A percentile compares a stretch with the other conserved stretches of the same genome.
Conservation (phyloP, 2,113 vertebrate genomes). For the Hemichromis elongatus region DNA sequence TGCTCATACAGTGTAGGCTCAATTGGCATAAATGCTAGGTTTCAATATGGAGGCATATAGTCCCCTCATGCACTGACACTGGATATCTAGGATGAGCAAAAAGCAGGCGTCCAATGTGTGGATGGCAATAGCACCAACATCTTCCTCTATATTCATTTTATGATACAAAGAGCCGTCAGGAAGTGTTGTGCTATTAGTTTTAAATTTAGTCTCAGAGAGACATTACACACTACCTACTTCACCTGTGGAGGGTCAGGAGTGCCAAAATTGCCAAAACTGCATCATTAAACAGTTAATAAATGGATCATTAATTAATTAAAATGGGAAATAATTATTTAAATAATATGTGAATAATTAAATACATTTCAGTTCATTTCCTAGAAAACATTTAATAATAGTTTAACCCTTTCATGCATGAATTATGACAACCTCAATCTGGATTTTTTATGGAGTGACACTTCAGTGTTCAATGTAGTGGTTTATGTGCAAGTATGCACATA, state of each 20-base stretch:
- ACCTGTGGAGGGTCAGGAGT: accelerated
- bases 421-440: too few species aligned
- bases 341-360: background rate
- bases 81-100: background rate
- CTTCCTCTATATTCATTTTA: background rate
- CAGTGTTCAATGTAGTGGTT: too few species aligned
- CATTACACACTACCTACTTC: background rate
- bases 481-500: too few species aligned
- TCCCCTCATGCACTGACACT: background rate
- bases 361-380: background rate
- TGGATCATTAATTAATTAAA: background rate
- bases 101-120: background rate
- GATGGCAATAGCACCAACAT: background rate
- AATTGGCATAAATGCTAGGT: background rate
- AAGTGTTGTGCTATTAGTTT: background rate
- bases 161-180: background rate
- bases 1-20: background rate
- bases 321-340: background rate
- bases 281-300: background rate
- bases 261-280: background rate
- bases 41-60: background rate
- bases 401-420: too few species aligned
- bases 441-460: too few species aligned
- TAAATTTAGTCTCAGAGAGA: background rate
- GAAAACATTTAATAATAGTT: background rate